phyloP scores from a whole-genome alignment of 1,140 invertebrate genomes.

The Teleopsis dalmanni region DNA sequence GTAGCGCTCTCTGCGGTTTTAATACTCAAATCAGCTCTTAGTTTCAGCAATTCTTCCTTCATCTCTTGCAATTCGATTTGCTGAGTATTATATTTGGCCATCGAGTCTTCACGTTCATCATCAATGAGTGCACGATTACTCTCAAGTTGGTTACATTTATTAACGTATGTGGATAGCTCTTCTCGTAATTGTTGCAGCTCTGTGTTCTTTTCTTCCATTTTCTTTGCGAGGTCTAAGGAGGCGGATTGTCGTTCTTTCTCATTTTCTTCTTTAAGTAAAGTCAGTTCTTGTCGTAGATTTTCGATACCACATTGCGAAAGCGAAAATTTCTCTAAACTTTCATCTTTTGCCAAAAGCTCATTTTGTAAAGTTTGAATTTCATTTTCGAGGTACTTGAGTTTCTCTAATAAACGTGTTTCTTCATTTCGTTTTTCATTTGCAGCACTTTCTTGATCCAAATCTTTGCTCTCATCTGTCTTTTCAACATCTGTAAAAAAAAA shows the following conservation, averaged over 20 bases:
- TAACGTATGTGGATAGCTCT: conserved; percentile 20
- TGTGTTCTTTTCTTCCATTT: conserved; percentile 20
- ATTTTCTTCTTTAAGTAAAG: conserved; percentile 32
- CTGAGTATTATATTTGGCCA: conserved; percentile 23
- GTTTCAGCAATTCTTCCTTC: conserved; percentile 23
- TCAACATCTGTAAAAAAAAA: no score
- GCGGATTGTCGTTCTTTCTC: conserved; percentile 25
- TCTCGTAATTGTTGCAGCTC: conserved; percentile 15
- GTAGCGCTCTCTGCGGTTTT: conserved; percentile 37
- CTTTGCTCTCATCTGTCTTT: no score
- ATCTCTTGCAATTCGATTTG: conserved; percentile 29
- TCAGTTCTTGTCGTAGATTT: conserved; percentile 28
- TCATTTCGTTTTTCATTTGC: conserved; percentile 36
- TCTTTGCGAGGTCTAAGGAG: conserved; percentile 14
- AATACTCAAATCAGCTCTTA: conserved; percentile 39
- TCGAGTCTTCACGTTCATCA: conserved; percentile 29
- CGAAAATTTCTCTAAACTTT: conserved; percentile 36
- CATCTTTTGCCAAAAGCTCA: conserved; percentile 30
- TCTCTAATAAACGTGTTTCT: conserved; percentile 35
- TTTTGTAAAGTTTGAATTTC: conserved; percentile 30
- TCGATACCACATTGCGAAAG: conserved; percentile 34
- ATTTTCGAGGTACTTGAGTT: conserved; percentile 45
- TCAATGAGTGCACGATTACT: conserved; percentile 21
- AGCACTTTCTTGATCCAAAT: conserved; percentile 16
- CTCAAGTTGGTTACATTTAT: conserved; percentile 18